phyloP scores from a whole-genome alignment of 2,797 vertebrate genomes.

The Silurus lanzhouensis region DNA sequence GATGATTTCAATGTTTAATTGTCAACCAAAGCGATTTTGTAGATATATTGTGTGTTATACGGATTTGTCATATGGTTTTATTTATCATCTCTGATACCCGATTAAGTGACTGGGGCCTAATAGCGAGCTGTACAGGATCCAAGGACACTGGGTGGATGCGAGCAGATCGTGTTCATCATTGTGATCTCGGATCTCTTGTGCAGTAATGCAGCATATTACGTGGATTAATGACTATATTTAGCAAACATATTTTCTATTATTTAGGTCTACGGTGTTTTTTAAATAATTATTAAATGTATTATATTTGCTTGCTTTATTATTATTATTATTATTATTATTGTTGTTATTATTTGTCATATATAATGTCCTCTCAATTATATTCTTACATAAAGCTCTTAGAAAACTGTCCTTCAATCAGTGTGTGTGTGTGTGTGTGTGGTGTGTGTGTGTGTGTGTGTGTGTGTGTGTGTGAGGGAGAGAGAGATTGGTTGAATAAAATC shows the following conservation, averaged over 20 bases:
- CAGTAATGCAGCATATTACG: not conserved
- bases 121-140: conserved; percentile 48
- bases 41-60: not conserved
- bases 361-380: not conserved
- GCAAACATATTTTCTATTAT: not conserved
- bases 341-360: not conserved
- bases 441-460: too few relatives aligned
- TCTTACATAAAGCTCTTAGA: not conserved
- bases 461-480: too few relatives aligned
- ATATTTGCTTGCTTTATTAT: not conserved
- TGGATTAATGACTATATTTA: not conserved
- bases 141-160: conserved; percentile 67
- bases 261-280: not conserved
- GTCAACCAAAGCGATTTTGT: not conserved
- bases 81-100: conserved; percentile 16
- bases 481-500: not conserved
- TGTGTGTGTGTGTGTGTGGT: not conserved
- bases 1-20: not conserved
- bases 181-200: not conserved
- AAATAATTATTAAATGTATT: too few relatives aligned
- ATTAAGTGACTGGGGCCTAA: conserved; percentile 16
- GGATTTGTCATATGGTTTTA: not conserved
- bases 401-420: not conserved
- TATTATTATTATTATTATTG: too few relatives aligned
- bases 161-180: conserved; percentile 47